These are phyloP conservation scores for Clitarchus hookeri DNA, from an alignment of 2,888 invertebrate genomes.

Conservation along the genomic window DNA sequence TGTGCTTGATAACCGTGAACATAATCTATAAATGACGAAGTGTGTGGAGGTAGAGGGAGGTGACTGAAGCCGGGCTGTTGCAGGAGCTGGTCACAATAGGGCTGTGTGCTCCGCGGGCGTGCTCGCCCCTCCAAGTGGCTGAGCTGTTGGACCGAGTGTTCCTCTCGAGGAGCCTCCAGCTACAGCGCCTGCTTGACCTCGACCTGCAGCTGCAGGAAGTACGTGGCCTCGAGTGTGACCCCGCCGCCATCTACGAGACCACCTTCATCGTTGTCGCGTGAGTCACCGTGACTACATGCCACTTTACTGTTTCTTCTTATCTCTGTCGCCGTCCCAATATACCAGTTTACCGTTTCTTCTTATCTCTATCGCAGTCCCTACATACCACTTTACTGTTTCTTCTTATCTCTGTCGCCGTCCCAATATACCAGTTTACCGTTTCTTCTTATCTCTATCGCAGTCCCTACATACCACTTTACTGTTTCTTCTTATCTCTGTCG, in stretches of 20 bases:
- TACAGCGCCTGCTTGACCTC: conserved; percentile 52
- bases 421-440: too few relatives aligned
- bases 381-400: too few relatives aligned
- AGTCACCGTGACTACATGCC: conserved; percentile 39
- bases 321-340: too few relatives aligned
- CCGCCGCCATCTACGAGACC: conserved; percentile 50
- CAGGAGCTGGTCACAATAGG: conserved; percentile 60
- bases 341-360: too few relatives aligned
- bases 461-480: too few relatives aligned
- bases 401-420: too few relatives aligned
- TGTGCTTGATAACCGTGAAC: too few relatives aligned
- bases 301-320: background rate
- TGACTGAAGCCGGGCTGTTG: conserved; percentile 35
- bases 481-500: too few relatives aligned
- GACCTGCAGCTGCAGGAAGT: conserved; percentile 52
- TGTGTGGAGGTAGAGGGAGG: too few relatives aligned
- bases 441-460: too few relatives aligned
- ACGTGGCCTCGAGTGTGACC: conserved; percentile 49
- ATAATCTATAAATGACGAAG: too few relatives aligned
- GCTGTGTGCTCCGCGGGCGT: conserved; percentile 59
- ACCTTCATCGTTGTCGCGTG: conserved; percentile 53
- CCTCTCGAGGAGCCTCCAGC: conserved; percentile 48
- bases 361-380: too few relatives aligned
- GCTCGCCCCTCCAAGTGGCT: conserved; percentile 52
- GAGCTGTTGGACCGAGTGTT: conserved; percentile 51